Conservation (phyloP, 2,797 vertebrate genomes). For the Dicrostonyx torquatus region DNA sequence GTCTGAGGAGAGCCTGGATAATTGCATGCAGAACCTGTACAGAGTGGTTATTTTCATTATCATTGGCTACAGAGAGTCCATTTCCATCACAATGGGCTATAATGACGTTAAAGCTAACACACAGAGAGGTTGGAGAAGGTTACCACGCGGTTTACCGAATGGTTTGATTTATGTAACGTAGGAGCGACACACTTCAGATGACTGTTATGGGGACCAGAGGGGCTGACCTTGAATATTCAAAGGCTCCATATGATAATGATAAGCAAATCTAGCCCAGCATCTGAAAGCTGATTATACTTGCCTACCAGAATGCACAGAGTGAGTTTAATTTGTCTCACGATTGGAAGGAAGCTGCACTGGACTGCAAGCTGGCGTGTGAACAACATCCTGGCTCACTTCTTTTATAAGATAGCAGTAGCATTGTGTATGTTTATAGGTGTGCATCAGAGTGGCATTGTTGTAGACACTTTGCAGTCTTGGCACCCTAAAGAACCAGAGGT, state of each 20-base stretch:
- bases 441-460: slow-evolving; percentile 51
- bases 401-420: slow-evolving; percentile 66
- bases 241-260: slow-evolving; percentile 58
- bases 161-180: slow-evolving; percentile 83
- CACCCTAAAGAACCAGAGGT: slow-evolving; percentile 19
- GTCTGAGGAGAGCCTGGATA: slow-evolving; percentile 87
- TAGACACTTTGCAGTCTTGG: slow-evolving; percentile 31
- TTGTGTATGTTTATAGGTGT: slow-evolving; percentile 68
- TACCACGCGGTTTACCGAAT: slow-evolving; percentile 82
- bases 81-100: slow-evolving; percentile 88
- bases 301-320: slow-evolving; percentile 75
- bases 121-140: slow-evolving; percentile 83
- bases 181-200: slow-evolving; percentile 76
- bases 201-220: neutral
- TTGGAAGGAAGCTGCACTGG: slow-evolving; percentile 64
- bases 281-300: slow-evolving; percentile 80
- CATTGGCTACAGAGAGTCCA: slow-evolving; percentile 86
- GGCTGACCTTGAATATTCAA: slow-evolving; percentile 75
- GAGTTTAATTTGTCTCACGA: slow-evolving; percentile 82
- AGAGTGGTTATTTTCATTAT: slow-evolving; percentile 89
- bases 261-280: slow-evolving; percentile 72
- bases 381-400: slow-evolving; percentile 61
- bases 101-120: slow-evolving; percentile 87
- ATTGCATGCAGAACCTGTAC: slow-evolving; percentile 87
- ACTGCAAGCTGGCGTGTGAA: slow-evolving; percentile 71